Conservation (phyloP, 2,888 invertebrate genomes). For the Melinaea menophilus region DNA sequence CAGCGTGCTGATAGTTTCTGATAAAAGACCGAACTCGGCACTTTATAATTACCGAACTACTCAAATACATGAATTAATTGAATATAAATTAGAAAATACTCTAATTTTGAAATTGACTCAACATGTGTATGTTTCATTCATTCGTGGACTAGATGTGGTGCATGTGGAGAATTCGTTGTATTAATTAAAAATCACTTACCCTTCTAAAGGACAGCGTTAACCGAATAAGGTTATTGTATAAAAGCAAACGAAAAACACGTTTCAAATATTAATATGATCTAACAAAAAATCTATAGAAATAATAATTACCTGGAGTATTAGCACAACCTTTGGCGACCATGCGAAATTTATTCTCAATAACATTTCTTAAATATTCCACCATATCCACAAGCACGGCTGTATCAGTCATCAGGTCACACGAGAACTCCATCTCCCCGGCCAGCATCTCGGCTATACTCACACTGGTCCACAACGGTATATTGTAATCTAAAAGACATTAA, state of each 20-base stretch:
- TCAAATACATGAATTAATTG: background rate
- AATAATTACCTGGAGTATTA: conserved; percentile 6
- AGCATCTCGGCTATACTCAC: conserved; percentile 46
- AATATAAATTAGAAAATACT: no score
- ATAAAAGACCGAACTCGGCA: background rate
- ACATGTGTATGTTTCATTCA: no score
- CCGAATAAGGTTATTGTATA: no score
- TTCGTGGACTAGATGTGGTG: no score
- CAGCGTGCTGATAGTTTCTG: conserved; percentile 36
- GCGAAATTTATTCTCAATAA: conserved; percentile 36
- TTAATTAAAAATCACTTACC: no score
- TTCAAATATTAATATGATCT: background rate
- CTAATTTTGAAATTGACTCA: no score
- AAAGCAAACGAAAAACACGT: no score
- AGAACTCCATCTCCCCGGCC: conserved; percentile 39
- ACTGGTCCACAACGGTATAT: conserved; percentile 52
- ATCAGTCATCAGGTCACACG: conserved; percentile 18
- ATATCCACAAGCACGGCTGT: conserved; percentile 39
- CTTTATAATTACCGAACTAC: background rate
- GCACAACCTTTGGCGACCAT: conserved; percentile 28
- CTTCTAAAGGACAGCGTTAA: no score
- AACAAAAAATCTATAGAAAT: background rate
- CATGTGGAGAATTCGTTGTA: no score
- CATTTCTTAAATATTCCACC: conserved; percentile 42
- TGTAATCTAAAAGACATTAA: no score